Evolutionary conservation across 2,113 vertebrate species (phyloP), one percentile per base, ranked within the genome.

Genomic region (Triplophysa tibetana): DNA sequence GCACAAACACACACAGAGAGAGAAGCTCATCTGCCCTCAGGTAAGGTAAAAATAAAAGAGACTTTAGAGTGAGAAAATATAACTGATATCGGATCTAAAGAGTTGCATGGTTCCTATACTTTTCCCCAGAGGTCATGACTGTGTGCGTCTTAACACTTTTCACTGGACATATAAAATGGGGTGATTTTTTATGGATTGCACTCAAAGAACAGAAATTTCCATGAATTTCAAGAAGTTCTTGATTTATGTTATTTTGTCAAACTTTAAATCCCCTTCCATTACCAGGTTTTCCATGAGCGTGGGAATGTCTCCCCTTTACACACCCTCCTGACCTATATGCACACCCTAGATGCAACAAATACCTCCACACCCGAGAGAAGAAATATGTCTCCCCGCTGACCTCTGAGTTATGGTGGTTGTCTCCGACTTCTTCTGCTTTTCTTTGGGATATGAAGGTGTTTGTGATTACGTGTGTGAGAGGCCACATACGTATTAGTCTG

Each of bases 371-470:
- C 41, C 48, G 4, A 41, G 21, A 48, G 38, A 33, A 65, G 62
- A 77, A 66, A 66, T 66, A 54, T 65, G 24, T 21, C 75, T 77
- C 75, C 45, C 62, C 54, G 21, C 60, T 63, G 73, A 75, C 23
- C 17, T 19, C 19, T 77, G 62, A 77, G 21, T 77, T 54, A 77
- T 77, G 48, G 60, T 21, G 21, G 2, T 11, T 77, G 62, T 52
- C 50, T 65, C 17, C 10, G 62, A 33, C 50, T 65, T 11, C 10
- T 21, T 48, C 23, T 17, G 1, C 45, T 77, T 77, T 77, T 45
- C 75, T 45, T 65, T 66, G 19, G 62, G 61, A 65, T 24, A 38
- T 52, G 12, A 17, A 65, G 24, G 75, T 77, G 62, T 77, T 24
- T 52, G 6, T 23, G 62, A 29, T 5, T 7, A 38, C 6, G 5